Base-by-base conservation (phyloP, 1,140 invertebrate species). In the Cataglyphis hispanica region DNA sequence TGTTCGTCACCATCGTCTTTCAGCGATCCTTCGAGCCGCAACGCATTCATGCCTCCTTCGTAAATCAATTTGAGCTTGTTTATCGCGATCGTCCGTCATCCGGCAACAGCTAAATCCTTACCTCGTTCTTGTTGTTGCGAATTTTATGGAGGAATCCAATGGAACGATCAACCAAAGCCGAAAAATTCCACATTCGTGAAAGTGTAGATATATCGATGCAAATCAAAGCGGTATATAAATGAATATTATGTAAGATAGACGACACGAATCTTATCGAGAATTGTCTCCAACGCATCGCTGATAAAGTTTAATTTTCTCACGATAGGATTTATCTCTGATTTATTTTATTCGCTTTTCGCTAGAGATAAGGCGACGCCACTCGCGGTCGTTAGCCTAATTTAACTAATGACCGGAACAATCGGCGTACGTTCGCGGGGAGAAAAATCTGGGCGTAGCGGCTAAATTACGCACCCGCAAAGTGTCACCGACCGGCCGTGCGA, bases 21-120 rank as follows among this genome's bases (percentile, higher is more conserved):
- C 46, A 22, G 22, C 56, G 34, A 27, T 61, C 40, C 27, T 50
- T 1, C 40, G 27, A 76, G 19, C n/a, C 61, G 22, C 70, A 6
- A 50, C 69, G 69, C 34, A 31, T 34, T 56, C 87, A 16, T 64
- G 53, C 69, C 56, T 74, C 61, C 56, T 88, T 58, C 70, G 87
- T 90, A 90, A 87, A 90, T 90, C 84, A 86, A 61, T 74, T 75
- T 84, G 72, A 89, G 66, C 83, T 87, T 87, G 88, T 90, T 90
- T 90, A 90, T 90, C 89, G 81, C 88, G 88, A 90, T 90, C 88
- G 77, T 77, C 61, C 77, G 86, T 75, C 88, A 86, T 60, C 56
- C 63, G 43, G 25, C 53, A 16, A 53, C 22, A 34, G 22, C 72
- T 80, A 77, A 87, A 75, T 90, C 76, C 85, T 85, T 85, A 78